Conservation (phyloP, 2,113 vertebrate genomes). For the Prolemur simus region DNA sequence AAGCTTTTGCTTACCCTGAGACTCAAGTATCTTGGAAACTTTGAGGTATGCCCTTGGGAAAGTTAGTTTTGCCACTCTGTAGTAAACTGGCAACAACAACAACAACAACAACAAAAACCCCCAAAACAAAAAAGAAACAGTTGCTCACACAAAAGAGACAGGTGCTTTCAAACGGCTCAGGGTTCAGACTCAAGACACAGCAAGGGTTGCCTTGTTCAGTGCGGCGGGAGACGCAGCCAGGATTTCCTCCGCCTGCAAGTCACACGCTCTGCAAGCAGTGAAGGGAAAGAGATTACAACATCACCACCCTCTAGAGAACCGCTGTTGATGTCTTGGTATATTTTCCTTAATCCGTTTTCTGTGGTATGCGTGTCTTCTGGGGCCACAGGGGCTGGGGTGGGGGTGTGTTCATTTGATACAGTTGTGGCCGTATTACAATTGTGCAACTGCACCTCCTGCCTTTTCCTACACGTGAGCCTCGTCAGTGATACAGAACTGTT, state of each 20-base stretch:
- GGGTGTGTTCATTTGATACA: background rate
- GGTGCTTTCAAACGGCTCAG: accelerated
- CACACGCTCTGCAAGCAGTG: background rate
- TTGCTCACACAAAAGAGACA: background rate
- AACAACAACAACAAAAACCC: too few relatives aligned
- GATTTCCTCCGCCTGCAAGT: background rate
- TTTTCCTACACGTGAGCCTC: background rate
- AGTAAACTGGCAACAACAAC: too few relatives aligned
- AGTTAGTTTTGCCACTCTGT: accelerated
- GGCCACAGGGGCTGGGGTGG: too few relatives aligned
- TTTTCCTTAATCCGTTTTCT: background rate
- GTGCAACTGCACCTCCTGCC: too few relatives aligned
- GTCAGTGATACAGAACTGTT: accelerated
- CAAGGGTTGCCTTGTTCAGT: accelerated
- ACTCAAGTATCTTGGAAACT: background rate
- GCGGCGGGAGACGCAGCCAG: accelerated
- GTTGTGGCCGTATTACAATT: accelerated
- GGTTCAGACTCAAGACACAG: background rate
- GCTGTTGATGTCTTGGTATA: accelerated
- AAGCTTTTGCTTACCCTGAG: background rate
- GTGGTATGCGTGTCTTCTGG: accelerated
- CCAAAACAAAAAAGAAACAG: too few relatives aligned
- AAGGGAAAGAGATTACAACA: background rate
- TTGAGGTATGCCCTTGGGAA: background rate
- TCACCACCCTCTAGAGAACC: background rate